These are phyloP conservation scores for Pantherophis vulpinus DNA, from an alignment of 2,797 vertebrate genomes.

Conservation along the genomic window DNA sequence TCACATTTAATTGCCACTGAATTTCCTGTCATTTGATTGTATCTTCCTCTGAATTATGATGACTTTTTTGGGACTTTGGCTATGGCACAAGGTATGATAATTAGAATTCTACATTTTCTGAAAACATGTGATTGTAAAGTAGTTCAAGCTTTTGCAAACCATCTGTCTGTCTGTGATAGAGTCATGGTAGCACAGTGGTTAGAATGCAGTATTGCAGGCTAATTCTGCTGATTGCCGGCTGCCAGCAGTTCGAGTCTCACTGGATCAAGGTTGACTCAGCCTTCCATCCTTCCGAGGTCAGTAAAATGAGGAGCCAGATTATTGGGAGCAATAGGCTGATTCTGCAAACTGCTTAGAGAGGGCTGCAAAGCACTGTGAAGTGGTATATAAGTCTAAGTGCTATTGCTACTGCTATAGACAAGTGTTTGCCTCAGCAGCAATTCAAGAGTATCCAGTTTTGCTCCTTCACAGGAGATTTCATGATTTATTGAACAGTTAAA, in stretches of 20 bases:
- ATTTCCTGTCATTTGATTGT: not conserved
- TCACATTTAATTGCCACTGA: slow-evolving; percentile 6
- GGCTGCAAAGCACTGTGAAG: no score
- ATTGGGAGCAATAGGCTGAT: no score
- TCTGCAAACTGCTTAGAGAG: no score
- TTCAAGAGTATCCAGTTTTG: not conserved
- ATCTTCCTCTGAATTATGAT: not conserved
- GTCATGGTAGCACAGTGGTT: no score
- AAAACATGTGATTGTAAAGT: not conserved
- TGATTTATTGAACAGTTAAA: not conserved
- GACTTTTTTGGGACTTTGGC: not conserved
- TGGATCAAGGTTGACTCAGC: no score
- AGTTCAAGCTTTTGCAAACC: not conserved
- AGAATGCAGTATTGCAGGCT: no score
- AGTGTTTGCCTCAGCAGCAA: not conserved
- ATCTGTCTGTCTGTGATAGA: not conserved
- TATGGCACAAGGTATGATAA: not conserved
- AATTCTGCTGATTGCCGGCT: no score
- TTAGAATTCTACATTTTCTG: not conserved
- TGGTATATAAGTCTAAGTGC: no score
- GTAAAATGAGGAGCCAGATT: no score
- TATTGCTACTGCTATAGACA: not conserved
- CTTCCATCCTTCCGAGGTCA: no score
- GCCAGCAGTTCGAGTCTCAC: no score
- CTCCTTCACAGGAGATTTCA: not conserved